Evolutionary conservation across 2,888 invertebrate genomes (phyloP).

Genomic region (Diplolepis rosae): DNA sequence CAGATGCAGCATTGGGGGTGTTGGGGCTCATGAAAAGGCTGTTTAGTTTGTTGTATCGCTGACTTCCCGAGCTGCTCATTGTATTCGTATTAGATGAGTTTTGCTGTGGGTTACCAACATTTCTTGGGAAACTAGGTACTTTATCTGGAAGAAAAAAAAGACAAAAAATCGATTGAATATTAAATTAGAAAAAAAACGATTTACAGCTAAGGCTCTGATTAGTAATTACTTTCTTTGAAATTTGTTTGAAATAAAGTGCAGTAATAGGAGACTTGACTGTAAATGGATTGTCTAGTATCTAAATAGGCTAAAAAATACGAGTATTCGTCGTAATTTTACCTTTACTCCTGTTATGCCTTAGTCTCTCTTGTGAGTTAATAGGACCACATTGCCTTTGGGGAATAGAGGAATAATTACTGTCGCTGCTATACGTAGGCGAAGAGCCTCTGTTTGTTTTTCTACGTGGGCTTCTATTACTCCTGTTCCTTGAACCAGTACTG

Average conservation of each 20-base stretch:
- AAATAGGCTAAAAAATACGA: too few species aligned
- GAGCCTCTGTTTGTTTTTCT: conserved; percentile 65
- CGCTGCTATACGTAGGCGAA: conserved; percentile 71
- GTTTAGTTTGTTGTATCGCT: conserved; percentile 70
- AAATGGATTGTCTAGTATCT: too few species aligned
- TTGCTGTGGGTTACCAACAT: conserved; percentile 66
- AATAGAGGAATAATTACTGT: conserved; percentile 71
- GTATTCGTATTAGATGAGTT: conserved; percentile 70
- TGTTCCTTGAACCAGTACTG: conserved; percentile 60
- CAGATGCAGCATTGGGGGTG: conserved; percentile 60
- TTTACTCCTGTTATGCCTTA: conserved; percentile 71
- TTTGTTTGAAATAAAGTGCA: too few species aligned
- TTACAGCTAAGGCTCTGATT: too few species aligned
- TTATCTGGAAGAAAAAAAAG: conserved; percentile 60
- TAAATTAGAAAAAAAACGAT: too few species aligned
- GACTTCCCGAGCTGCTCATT: conserved; percentile 70
- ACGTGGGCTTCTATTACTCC: conserved; percentile 67
- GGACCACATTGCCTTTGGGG: conserved; percentile 67
- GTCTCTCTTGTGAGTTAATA: conserved; percentile 68
- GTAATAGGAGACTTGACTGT: too few species aligned
- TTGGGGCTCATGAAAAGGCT: conserved; percentile 63
- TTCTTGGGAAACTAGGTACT: conserved; percentile 68
- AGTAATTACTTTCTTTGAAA: too few species aligned
- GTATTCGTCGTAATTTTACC: conserved; percentile 56
- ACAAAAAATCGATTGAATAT: too few species aligned